Evolutionary conservation across 2,797 vertebrate species (phyloP), one percentile per base, ranked within the genome.

Genomic region (Pangasius mekongensis): DNA sequence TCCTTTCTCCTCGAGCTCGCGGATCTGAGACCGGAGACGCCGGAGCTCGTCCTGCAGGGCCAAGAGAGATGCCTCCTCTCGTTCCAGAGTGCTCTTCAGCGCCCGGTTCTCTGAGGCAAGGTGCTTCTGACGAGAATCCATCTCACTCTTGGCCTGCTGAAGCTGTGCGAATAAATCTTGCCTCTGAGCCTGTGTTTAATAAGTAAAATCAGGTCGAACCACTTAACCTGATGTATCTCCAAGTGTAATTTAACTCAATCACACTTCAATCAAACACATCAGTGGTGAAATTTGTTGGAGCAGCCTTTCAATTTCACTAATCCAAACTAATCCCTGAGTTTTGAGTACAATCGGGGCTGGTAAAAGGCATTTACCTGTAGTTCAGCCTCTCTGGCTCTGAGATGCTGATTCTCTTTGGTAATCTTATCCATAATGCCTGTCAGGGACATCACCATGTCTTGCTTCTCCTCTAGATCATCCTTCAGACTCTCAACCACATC

Each of bases 21-120:
- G 95, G 3, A 98, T 95, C 91, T 97, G 96, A 77, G 96, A 96
- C 90, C 94, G 96, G 88, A 99, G 92, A 90, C 94, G 96, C 74
- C 94, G 94, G 91, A 98, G 93, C 91, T 99, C 97, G 85, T 97
- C 96, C 93, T 97, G 97, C 85, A 98, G 92, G 9, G 92, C 89
- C 6, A 95, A 96, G 84, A 98, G 91, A 5, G 97, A 96, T 88
- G 94, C 95, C 91, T 98, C 97, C 93, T 97, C 96, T 8, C 90
- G 97, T 87, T 98, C 95, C 89, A 99, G 93, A 36, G 97, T 97
- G 74, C 90, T 95, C 93, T 95, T 96, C 92, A 99, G 93, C 73
- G 94, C 94, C 90, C 94, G 95, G 93, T 98, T 99, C 94, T 99
- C 98, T 71, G 91, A 93, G 58, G 93, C 93, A 90, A 98, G 92